Evolutionary conservation across 2,888 invertebrate genomes (phyloP).

Genomic region (Fragum whitleyi): DNA sequence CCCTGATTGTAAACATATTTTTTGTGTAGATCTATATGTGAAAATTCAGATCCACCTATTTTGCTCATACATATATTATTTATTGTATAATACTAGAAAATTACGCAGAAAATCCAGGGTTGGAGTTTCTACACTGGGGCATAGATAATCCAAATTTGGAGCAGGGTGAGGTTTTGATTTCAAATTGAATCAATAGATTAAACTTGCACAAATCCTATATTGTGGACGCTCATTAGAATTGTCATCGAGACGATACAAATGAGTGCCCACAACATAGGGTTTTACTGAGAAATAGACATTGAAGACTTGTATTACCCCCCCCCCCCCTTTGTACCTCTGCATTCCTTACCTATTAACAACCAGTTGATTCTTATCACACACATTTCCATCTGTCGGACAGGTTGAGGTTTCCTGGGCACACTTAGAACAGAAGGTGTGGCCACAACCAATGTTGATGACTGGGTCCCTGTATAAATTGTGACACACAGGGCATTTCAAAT

Average conservation of each 20-base stretch:
- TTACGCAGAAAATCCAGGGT: no score
- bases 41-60: no score
- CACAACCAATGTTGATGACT: constrained; percentile 80
- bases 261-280: no score
- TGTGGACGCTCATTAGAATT: background rate
- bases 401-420: constrained; percentile 66
- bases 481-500: constrained; percentile 79
- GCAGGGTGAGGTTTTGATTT: no score
- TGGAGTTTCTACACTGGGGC: no score
- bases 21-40: no score
- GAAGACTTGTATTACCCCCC: background rate
- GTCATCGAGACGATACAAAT: background rate
- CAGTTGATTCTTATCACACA: constrained; percentile 70
- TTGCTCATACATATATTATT: no score
- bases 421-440: constrained; percentile 79
- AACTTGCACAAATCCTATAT: background rate
- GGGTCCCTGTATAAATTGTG: constrained; percentile 74
- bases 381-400: constrained; percentile 74
- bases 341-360: constrained; percentile 76
- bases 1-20: no score
- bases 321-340: background rate
- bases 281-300: no score
- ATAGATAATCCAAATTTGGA: no score
- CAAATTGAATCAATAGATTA: no score
- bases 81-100: no score